These are phyloP conservation scores for Asobara japonica DNA, from an alignment of 1,140 invertebrate species.

Conservation along the genomic window DNA sequence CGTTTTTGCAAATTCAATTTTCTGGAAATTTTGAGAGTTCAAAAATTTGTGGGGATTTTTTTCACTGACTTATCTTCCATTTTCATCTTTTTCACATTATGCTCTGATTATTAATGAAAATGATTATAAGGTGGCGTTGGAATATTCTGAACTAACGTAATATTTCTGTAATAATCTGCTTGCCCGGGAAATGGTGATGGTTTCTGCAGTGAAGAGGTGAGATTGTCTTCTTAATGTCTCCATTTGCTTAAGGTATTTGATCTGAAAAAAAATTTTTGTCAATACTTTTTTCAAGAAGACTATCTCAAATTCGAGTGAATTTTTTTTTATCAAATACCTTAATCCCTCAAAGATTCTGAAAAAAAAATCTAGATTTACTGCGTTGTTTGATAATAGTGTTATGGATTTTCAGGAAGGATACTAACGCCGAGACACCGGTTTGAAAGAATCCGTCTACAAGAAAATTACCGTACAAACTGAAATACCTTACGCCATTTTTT, in stretches of 20 bases:
- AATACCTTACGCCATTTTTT: constrained; percentile 55
- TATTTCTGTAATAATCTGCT: constrained; percentile 57
- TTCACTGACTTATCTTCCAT: constrained; percentile 20
- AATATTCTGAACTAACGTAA: constrained; percentile 53
- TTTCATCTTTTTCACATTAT: constrained; percentile 40
- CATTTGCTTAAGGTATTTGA: no score
- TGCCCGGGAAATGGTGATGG: constrained; percentile 48
- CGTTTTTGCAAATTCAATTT: constrained; percentile 33
- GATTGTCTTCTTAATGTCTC: constrained; percentile 19
- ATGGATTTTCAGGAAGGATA: constrained; percentile 67
- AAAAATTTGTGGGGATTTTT: background rate
- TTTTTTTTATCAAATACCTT: background rate
- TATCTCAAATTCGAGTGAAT: no score
- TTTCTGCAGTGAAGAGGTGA: constrained; percentile 46
- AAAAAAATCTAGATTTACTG: background rate
- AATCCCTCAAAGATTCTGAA: constrained; percentile 1
- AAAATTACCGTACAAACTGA: constrained; percentile 64
- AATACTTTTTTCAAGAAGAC: no score
- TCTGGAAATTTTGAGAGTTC: no score
- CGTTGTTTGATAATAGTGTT: constrained; percentile 2
- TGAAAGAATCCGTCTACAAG: constrained; percentile 56
- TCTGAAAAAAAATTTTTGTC: no score
- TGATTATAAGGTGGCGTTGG: constrained; percentile 48
- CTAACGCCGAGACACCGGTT: constrained; percentile 70
- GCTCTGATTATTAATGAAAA: background rate